phyloP scores from a whole-genome alignment of 1,140 invertebrate species.

The Cheumatopsyche charites region DNA sequence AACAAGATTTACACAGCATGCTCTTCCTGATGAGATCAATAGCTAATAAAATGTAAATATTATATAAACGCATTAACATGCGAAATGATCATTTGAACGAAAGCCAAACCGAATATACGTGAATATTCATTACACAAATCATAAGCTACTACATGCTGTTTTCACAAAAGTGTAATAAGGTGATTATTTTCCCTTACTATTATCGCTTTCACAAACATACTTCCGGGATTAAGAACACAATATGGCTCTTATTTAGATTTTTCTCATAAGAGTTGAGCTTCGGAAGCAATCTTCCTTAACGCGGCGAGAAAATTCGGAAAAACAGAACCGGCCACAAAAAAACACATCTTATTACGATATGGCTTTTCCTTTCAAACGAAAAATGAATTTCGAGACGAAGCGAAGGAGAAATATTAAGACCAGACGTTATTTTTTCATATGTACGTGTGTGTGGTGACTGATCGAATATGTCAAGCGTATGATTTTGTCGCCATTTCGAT shows the following conservation, averaged over 20 bases:
- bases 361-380: constrained; percentile 4
- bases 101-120: no score
- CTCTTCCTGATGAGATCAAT: no score
- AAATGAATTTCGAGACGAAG: constrained; percentile 1
- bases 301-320: constrained; percentile 20
- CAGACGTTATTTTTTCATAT: not conserved
- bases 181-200: no score
- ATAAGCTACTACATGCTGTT: no score
- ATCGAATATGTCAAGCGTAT: constrained; percentile 3
- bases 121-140: no score
- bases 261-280: not conserved
- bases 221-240: not conserved
- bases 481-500: no score
- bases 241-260: constrained; percentile 4
- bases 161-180: no score
- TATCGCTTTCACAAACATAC: no score
- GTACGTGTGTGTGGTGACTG: not conserved
- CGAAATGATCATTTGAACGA: no score
- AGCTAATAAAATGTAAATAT: no score
- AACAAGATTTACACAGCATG: no score
- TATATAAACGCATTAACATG: no score
- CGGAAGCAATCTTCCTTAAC: not conserved
- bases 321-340: constrained; percentile 1
- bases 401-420: constrained; percentile 2
- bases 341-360: constrained; percentile 5